Conservation (phyloP, 2,888 invertebrate genomes). For the Hofmannophila pseudospretella region DNA sequence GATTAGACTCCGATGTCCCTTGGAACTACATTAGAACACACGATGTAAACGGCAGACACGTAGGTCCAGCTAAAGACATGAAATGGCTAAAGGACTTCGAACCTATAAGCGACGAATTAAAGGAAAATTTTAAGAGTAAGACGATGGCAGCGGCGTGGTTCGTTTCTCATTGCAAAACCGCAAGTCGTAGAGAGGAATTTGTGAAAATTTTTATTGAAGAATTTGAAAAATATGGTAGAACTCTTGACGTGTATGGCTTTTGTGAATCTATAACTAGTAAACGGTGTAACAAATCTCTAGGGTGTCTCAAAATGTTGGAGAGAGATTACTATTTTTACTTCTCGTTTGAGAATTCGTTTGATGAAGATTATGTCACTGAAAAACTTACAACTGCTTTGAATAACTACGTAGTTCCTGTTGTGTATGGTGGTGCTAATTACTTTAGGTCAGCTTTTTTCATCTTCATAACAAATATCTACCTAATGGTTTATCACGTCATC, state of each 20-base stretch:
- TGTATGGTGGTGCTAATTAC: constrained; percentile 76
- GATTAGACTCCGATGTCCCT: constrained; percentile 22
- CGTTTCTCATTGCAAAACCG: constrained; percentile 27
- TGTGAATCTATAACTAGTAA: constrained; percentile 26
- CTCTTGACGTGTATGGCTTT: constrained; percentile 26
- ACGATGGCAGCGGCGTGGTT: constrained; percentile 32
- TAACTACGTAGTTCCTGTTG: constrained; percentile 78
- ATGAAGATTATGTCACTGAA: constrained; percentile 34
- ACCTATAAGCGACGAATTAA: constrained; percentile 18
- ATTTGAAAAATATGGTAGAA: constrained; percentile 15
- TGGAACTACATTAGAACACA: constrained; percentile 20
- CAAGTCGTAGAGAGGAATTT: constrained; percentile 18
- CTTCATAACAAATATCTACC: not conserved
- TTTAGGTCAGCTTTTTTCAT: not conserved
- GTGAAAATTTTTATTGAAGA: constrained; percentile 15
- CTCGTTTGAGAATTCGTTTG: constrained; percentile 31
- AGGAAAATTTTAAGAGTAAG: constrained; percentile 22
- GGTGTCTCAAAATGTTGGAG: constrained; percentile 14
- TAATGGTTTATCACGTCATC: no score
- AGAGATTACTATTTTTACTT: constrained; percentile 31
- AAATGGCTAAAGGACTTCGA: no score
- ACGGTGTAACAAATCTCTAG: not conserved
- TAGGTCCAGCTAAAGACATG: constrained; percentile 24
- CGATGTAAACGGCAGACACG: constrained; percentile 16
- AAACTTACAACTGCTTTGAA: constrained; percentile 43